Evolutionary conservation across 2,113 vertebrate genomes (phyloP).

Genomic region (Nannobrachium achirus): DNA sequence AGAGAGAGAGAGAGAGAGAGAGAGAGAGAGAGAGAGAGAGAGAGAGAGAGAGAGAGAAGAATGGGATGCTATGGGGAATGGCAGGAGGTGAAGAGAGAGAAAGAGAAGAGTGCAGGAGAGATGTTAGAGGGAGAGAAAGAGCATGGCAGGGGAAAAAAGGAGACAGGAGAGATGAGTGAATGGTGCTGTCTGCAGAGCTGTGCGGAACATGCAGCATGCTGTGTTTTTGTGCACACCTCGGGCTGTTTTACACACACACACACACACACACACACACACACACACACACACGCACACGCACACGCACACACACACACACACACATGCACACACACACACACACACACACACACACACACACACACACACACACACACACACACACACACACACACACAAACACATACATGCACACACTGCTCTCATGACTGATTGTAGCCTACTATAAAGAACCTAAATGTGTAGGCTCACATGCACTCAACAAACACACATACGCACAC

Average conservation of each 20-base stretch:
- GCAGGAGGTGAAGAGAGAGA: not conserved
- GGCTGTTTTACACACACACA: too few species aligned
- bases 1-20: conserved; percentile 10
- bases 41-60: not conserved
- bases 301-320: conserved; percentile 6
- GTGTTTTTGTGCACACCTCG: conserved; percentile 9
- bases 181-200: not conserved
- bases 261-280: conserved; percentile 15
- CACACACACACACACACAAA: not conserved
- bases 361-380: conserved; percentile 12
- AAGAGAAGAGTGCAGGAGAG: not conserved
- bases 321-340: not conserved
- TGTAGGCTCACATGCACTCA: not conserved
- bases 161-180: not conserved
- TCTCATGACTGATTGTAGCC: too few species aligned
- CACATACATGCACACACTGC: not conserved
- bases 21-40: conserved; percentile 9
- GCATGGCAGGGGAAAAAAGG: too few species aligned
- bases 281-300: not conserved
- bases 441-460: not conserved
- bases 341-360: conserved; percentile 17
- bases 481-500: too few species aligned
- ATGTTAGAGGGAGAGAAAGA: too few species aligned
- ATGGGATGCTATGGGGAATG: not conserved
- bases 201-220: not conserved